These are phyloP conservation scores for Morelia viridis DNA, from an alignment of 2,797 vertebrate species.

Conservation along the genomic window DNA sequence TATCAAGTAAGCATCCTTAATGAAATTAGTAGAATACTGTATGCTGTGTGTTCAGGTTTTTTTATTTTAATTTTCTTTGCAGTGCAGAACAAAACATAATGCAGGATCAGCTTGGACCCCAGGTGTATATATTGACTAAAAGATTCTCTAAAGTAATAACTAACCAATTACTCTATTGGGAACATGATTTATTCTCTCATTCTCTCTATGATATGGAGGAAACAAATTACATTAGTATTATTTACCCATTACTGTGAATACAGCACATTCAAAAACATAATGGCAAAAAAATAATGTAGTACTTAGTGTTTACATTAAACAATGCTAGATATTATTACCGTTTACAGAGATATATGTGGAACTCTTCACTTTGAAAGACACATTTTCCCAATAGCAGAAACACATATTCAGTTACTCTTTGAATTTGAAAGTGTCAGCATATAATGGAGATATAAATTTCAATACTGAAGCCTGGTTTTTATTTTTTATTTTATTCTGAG, in stretches of 20 bases:
- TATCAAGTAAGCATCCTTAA: background rate
- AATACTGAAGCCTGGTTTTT: background rate
- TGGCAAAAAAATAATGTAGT: background rate
- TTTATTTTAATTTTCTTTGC: slow-evolving; percentile 2
- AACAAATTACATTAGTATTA: slow-evolving; percentile 28
- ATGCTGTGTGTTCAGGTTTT: background rate
- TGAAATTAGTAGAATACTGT: background rate
- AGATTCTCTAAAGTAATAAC: slow-evolving; percentile 54
- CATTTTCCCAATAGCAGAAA: background rate
- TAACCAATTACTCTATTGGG: slow-evolving; percentile 9
- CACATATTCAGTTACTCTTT: background rate
- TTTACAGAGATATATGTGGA: background rate
- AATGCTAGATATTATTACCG: background rate
- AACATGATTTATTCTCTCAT: slow-evolving; percentile 11
- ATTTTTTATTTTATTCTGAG: background rate
- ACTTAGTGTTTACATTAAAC: background rate
- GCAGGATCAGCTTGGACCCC: slow-evolving; percentile 48
- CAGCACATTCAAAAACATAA: background rate
- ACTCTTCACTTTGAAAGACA: background rate
- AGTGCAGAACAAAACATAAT: slow-evolving; percentile 7
- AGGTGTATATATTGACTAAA: slow-evolving; percentile 71
- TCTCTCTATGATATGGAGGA: background rate
- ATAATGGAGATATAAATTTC: background rate
- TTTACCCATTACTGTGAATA: slow-evolving; percentile 1
- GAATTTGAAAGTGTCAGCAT: background rate